These are phyloP conservation scores for Chiloscyllium punctatum DNA, from an alignment of 2,797 vertebrate genomes.

Conservation along the genomic window DNA sequence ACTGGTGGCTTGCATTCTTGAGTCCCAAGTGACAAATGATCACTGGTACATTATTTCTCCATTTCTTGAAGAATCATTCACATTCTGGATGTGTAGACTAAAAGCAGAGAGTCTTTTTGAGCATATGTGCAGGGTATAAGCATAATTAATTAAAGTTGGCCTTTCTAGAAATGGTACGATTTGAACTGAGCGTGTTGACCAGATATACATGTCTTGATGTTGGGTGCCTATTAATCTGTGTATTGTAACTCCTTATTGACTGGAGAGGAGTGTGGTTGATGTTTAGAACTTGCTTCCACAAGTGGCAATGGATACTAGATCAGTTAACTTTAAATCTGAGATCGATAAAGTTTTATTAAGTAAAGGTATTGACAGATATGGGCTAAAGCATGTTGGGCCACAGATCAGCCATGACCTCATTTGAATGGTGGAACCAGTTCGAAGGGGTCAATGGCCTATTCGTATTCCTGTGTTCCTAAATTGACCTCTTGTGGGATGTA, in stretches of 20 bases:
- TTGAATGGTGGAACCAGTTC: too few species aligned
- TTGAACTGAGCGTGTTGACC: neutral
- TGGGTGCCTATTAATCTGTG: neutral
- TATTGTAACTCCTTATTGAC: neutral
- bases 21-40: neutral
- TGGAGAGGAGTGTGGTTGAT: too few species aligned
- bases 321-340: too few species aligned
- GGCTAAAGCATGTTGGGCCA: too few species aligned
- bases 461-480: too few species aligned
- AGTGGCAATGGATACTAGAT: too few species aligned
- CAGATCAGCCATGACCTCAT: too few species aligned
- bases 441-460: too few species aligned
- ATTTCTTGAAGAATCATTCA: neutral
- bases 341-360: too few species aligned
- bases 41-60: conserved; percentile 7
- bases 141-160: neutral
- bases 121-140: neutral
- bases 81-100: neutral
- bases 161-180: neutral
- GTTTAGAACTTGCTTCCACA: too few species aligned
- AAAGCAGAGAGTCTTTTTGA: too few species aligned
- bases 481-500: neutral
- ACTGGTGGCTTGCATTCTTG: neutral
- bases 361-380: too few species aligned
- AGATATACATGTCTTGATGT: neutral